phyloP scores from a whole-genome alignment of 2,113 vertebrate species.

The Mus spicilegus region DNA sequence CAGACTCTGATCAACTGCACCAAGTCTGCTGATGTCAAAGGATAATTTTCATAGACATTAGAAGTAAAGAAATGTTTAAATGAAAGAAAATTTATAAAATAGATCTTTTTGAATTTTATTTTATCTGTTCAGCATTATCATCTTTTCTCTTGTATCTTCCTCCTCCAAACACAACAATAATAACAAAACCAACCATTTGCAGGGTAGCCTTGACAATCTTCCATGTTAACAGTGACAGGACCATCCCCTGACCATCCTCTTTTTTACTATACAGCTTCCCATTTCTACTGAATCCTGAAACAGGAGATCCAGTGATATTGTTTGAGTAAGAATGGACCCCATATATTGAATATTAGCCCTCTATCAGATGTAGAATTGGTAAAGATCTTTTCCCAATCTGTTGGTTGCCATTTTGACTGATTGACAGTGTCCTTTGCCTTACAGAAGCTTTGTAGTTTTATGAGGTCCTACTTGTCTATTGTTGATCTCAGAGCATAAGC shows the following conservation, averaged over 20 bases:
- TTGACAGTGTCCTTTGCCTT: too few relatives aligned
- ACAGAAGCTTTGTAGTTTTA: too few relatives aligned
- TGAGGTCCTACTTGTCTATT: too few relatives aligned
- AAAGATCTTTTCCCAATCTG: too few relatives aligned
- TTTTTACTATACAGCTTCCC: not conserved
- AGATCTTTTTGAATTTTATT: not conserved
- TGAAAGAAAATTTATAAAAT: not conserved
- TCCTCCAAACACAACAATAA: not conserved
- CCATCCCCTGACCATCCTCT: not conserved
- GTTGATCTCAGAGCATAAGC: too few relatives aligned
- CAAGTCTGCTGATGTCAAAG: not conserved
- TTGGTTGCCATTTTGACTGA: too few relatives aligned
- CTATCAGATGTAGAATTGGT: too few relatives aligned
- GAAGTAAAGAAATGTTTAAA: not conserved
- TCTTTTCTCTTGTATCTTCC: not conserved
- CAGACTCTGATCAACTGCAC: not conserved
- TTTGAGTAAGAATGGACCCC: not conserved
- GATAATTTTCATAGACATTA: not conserved
- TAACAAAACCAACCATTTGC: not conserved
- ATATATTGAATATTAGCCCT: too few relatives aligned
- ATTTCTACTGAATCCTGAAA: not conserved
- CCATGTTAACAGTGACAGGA: too few relatives aligned
- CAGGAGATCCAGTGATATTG: not conserved
- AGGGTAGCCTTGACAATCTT: not conserved
- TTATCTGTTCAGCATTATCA: not conserved